phyloP scores from a whole-genome alignment of 1,140 invertebrate species.

The Camponotus pennsylvanicus region DNA sequence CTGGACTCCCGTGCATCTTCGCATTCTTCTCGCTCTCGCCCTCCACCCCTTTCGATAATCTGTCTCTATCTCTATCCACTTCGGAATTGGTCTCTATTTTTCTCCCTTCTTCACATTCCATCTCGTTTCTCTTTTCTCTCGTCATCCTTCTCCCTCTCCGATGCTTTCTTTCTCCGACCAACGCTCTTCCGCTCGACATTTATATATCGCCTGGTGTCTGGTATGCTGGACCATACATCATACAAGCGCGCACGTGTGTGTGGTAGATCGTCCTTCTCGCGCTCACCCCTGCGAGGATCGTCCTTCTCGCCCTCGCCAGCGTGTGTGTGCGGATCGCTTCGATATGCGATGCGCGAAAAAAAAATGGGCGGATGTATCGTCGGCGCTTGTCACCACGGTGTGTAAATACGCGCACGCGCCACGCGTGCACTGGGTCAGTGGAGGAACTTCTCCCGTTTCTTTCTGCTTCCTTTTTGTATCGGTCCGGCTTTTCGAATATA shows the following conservation, averaged over 20 bases:
- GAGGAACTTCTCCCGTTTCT: constrained; percentile 72
- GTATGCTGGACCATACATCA: constrained; percentile 68
- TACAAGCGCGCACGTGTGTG: constrained; percentile 42
- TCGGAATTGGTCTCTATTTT: constrained; percentile 17
- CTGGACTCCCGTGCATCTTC: constrained; percentile 43
- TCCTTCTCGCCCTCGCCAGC: constrained; percentile 57
- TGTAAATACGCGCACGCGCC: constrained; percentile 72
- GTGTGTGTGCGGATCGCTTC: constrained; percentile 49
- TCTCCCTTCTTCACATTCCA: constrained; percentile 10
- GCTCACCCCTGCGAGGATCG: background rate
- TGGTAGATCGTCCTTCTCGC: constrained; percentile 54
- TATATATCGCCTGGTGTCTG: constrained; percentile 67
- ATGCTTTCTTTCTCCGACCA: constrained; percentile 56
- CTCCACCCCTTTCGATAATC: background rate
- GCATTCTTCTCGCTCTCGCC: constrained; percentile 44
- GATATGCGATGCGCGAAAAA: constrained; percentile 65
- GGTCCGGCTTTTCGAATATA: constrained; percentile 63
- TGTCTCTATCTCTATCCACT: constrained; percentile 32
- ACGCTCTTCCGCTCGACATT: constrained; percentile 63
- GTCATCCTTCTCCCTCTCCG: constrained; percentile 18
- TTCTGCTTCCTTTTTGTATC: constrained; percentile 72
- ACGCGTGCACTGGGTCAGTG: constrained; percentile 72
- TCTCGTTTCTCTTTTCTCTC: background rate
- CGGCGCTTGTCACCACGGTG: constrained; percentile 60
- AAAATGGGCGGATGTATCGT: constrained; percentile 76